Conservation (phyloP, 2,888 invertebrate genomes). For the Hypomecis atomaria region DNA sequence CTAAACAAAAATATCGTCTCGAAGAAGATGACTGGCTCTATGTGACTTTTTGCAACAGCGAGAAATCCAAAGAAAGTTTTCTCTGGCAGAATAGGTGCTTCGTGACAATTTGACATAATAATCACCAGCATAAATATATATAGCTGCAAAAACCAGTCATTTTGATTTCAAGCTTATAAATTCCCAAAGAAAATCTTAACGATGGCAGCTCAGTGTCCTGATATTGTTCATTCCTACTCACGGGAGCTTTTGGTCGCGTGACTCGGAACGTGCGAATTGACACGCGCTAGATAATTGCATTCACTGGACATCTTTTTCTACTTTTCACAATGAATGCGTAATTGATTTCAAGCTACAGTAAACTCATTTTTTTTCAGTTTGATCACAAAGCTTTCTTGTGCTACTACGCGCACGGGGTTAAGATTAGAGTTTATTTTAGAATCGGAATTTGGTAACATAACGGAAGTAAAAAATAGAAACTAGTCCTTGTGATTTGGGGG, state of each 20-base stretch:
- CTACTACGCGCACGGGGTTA: too few species aligned
- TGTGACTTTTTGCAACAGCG: too few species aligned
- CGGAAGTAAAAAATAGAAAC: background rate
- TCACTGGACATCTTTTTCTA: conserved; percentile 14
- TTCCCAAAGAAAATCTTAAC: conserved; percentile 7
- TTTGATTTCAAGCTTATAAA: background rate
- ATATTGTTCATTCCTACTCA: conserved; percentile 13
- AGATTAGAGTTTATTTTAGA: too few species aligned
- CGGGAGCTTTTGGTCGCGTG: conserved; percentile 20
- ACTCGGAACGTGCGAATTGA: conserved; percentile 17
- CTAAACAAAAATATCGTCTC: too few species aligned
- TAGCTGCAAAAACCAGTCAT: conserved; percentile 1
- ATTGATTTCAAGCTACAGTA: background rate
- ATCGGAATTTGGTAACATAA: background rate
- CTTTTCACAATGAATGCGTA: conserved; percentile 2
- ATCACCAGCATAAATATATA: too few species aligned
- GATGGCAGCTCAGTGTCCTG: background rate
- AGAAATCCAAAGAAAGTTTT: too few species aligned
- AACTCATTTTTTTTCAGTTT: background rate
- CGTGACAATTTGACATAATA: too few species aligned
- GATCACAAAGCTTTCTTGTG: too few species aligned
- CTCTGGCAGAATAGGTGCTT: too few species aligned
- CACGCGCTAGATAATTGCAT: conserved; percentile 17
- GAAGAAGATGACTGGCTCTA: too few species aligned
- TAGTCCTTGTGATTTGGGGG: conserved; percentile 3